Evolutionary conservation across 1,140 invertebrate species (phyloP), one percentile per base, ranked within the genome.

Genomic region (Brachionus rotundiformis): DNA sequence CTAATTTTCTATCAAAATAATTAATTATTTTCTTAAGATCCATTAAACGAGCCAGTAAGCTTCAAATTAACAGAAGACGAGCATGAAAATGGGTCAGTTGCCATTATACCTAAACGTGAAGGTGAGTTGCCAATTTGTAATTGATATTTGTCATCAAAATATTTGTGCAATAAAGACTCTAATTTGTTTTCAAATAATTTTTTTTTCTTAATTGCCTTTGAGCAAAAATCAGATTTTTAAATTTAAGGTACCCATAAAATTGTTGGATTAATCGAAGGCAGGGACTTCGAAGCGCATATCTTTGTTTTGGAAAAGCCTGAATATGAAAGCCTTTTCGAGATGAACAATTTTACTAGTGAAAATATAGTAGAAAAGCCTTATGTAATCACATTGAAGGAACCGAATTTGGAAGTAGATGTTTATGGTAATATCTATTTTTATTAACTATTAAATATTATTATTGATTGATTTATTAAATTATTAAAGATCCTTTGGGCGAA

Each of bases 31-130:
- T 41, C 10, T 25, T 3, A 19, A 73, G 68, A 73, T 73, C 68
- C 68, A 44, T 73, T 44, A 25, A 73, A 73, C 25, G 36, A 44
- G 23, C 36, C 68, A 25, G 33, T 73, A 44, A 73, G 68, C 25
- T 73, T 73, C 23, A 73, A 73, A 73, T 44, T 73, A 73, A 27
- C 23, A 4, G 68, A 73, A 73, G 68, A 73, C 19, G 68, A 73
- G 36, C 68, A 73, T 73, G 68, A 73, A 73, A 73, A 73, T 73
- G 68, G 68, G 68, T 73, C 68, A 73, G 29, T 73, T 19, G 23
- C 41, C 23, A 73, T 73, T 19, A 25, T 44, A 11, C 68, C 68
- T 25, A 73, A 73, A 73, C 23, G 44, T 11, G 68, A 73, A 10
- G 68, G 68, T 73, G 25, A 73, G 39, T 47, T 19, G 47, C 47